A percentile compares a stretch with the other conserved stretches of the same genome.
Conservation (phyloP, 2,888 invertebrate genomes). For the Brachypterus glaber region DNA sequence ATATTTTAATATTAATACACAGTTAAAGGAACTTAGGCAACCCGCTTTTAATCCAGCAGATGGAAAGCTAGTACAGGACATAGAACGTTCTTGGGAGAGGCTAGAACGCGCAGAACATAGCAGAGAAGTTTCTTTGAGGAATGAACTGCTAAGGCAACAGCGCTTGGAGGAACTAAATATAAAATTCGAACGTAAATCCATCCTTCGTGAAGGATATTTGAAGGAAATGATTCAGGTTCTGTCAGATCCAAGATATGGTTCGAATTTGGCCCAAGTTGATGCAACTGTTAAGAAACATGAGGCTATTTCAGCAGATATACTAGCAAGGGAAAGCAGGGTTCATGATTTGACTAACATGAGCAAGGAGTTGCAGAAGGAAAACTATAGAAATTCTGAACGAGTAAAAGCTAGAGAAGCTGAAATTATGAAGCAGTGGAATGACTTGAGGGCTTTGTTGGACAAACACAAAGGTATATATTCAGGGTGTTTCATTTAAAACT, state of each 20-base stretch:
- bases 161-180: conserved; percentile 89
- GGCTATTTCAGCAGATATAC: conserved; percentile 93
- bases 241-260: conserved; percentile 83
- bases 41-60: conserved; percentile 78
- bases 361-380: conserved; percentile 80
- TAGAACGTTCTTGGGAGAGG: conserved; percentile 89
- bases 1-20: conserved; percentile 93
- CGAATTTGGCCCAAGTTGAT: conserved; percentile 86
- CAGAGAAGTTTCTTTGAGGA: conserved; percentile 83
- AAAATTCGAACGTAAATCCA: conserved; percentile 92
- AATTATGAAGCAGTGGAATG: conserved; percentile 79
- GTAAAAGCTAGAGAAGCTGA: conserved; percentile 54
- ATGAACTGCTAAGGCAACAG: conserved; percentile 86
- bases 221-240: conserved; percentile 96
- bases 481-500: too few relatives aligned
- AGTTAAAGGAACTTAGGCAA: conserved; percentile 87
- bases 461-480: conserved; percentile 72
- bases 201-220: conserved; percentile 87
- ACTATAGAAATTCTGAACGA: conserved; percentile 80
- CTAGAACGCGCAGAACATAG: conserved; percentile 91
- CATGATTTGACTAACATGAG: conserved; percentile 91
- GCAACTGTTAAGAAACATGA: conserved; percentile 98
- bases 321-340: conserved; percentile 88
- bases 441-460: conserved; percentile 75
- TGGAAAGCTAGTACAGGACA: conserved; percentile 87